Percentiles rank a stretch among this genome's conserved stretches.
Evolutionary conservation across 2,888 invertebrate genomes (phyloP).

Genomic region (Cepaea hortensis): DNA sequence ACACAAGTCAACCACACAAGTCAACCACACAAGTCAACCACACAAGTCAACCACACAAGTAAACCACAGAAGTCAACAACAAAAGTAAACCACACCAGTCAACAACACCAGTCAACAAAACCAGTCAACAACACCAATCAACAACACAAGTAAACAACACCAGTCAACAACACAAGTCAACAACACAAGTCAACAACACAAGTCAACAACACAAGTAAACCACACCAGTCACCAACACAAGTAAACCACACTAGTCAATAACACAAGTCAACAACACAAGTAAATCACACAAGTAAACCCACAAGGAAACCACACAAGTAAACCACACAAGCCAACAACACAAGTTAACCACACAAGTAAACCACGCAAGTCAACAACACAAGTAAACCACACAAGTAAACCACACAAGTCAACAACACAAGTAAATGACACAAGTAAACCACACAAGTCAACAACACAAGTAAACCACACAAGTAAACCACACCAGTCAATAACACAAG

Average conservation of each 20-base stretch:
- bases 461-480: no score
- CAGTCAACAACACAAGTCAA: neutral
- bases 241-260: neutral
- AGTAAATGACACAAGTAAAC: neutral
- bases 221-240: no score
- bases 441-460: neutral
- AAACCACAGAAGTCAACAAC: no score
- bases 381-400: neutral
- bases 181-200: neutral
- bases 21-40: neutral
- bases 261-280: no score
- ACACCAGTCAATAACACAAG: no score
- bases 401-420: neutral
- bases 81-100: neutral
- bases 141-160: neutral
- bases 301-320: slow-evolving; percentile 28
- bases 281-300: no score
- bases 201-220: no score
- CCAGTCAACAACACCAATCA: no score
- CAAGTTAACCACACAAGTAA: no score
- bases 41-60: no score
- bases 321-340: neutral
- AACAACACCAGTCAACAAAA: neutral
- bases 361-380: no score
- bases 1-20: neutral